Evolutionary conservation across 2,797 vertebrate genomes (phyloP).

Genomic region (Ceryle rudis): DNA sequence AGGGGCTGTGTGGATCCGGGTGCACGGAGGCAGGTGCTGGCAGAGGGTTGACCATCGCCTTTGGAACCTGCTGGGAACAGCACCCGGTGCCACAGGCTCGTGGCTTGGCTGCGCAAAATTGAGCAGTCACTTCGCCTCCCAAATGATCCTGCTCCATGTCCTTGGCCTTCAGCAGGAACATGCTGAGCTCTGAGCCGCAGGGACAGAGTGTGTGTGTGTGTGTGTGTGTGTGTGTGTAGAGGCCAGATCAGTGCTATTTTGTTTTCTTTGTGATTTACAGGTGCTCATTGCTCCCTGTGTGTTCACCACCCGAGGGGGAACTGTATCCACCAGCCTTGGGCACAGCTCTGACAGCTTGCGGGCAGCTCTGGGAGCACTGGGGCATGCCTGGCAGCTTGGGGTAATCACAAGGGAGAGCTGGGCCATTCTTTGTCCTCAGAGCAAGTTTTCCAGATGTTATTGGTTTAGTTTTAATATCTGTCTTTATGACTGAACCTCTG

Average conservation of each 20-base stretch:
- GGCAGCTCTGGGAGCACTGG: rapidly evolving
- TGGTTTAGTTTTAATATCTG: background rate
- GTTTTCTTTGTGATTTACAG: background rate
- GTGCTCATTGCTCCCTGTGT: background rate
- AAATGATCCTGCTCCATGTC: background rate
- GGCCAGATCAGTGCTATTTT: background rate
- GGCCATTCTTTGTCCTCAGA: background rate
- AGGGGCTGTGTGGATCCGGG: background rate
- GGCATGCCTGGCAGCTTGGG: background rate
- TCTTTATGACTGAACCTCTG: background rate
- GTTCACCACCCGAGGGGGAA: rapidly evolving
- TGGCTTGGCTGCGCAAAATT: background rate
- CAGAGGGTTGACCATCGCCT: rapidly evolving
- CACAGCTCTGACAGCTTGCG: background rate
- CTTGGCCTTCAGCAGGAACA: background rate
- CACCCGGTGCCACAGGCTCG: rapidly evolving
- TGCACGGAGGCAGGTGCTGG: rapidly evolving
- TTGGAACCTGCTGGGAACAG: background rate
- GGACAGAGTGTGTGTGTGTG: rapidly evolving
- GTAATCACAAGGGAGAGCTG: background rate
- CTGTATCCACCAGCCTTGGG: rapidly evolving
- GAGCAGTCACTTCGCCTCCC: background rate
- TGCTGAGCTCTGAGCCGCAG: background rate
- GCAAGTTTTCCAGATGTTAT: background rate
- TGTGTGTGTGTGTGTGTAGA: background rate